Evolutionary conservation across 2,113 vertebrate species (phyloP).

Genomic region (Sceloporus tristichus): DNA sequence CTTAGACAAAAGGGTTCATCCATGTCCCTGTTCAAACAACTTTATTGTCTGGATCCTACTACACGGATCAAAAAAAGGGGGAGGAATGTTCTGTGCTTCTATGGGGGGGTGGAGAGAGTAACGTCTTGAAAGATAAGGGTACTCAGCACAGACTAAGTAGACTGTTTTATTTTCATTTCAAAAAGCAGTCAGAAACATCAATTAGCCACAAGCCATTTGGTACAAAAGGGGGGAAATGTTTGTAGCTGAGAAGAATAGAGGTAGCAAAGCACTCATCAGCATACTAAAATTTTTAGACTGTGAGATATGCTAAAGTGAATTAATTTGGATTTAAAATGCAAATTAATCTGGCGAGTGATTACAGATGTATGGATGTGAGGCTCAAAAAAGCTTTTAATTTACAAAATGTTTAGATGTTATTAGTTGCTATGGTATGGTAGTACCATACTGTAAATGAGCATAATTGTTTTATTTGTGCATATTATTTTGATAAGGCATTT

Average conservation of each 20-base stretch:
- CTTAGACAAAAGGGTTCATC: slow-evolving; percentile 97
- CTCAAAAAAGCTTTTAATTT: slow-evolving; percentile 86
- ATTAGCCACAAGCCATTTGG: slow-evolving; percentile 93
- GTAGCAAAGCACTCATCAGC: slow-evolving; percentile 91
- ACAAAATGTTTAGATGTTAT: slow-evolving; percentile 87
- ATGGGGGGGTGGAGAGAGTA: slow-evolving; percentile 85
- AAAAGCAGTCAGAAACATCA: slow-evolving; percentile 92
- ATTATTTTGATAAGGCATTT: slow-evolving; percentile 76
- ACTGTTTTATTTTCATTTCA: slow-evolving; percentile 92
- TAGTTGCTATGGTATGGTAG: slow-evolving; percentile 79
- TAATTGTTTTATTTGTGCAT: slow-evolving; percentile 85
- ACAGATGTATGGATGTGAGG: slow-evolving; percentile 90
- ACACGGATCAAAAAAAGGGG: slow-evolving; percentile 84
- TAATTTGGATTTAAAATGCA: slow-evolving; percentile 99
- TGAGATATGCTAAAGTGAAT: slow-evolving; percentile 99
- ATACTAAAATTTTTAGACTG: slow-evolving; percentile 92
- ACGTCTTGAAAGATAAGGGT: slow-evolving; percentile 87
- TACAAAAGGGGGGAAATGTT: slow-evolving; percentile 89
- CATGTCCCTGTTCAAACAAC: slow-evolving; percentile 94
- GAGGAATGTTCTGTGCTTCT: slow-evolving; percentile 76
- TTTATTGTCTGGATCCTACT: slow-evolving; percentile 91
- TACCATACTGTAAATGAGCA: slow-evolving; percentile 79
- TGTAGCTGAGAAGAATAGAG: slow-evolving; percentile 88
- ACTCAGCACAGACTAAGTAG: slow-evolving; percentile 86
- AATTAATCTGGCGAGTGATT: slow-evolving; percentile 94